These are phyloP conservation scores for Poecilobothrus nobilitatus DNA, from an alignment of 2,888 invertebrate species.

Conservation along the genomic window DNA sequence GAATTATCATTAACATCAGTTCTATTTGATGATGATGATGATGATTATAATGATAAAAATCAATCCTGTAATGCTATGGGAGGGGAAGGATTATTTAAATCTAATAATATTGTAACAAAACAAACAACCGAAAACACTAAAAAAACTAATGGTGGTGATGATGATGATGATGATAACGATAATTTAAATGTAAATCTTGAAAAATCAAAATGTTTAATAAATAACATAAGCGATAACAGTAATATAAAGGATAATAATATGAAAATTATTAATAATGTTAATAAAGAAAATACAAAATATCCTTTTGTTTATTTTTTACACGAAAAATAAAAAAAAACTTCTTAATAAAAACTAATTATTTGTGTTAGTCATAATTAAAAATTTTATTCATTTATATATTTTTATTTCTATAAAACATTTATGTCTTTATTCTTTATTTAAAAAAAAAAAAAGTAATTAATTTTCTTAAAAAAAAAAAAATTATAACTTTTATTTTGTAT, in stretches of 20 bases:
- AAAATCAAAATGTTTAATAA: conserved; percentile 1
- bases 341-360: not conserved
- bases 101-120: not conserved
- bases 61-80: not conserved
- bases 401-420: no score
- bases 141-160: not conserved
- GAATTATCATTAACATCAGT: not conserved
- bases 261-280: not conserved
- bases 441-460: not conserved
- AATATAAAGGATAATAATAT: not conserved
- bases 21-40: not conserved
- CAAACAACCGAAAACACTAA: not conserved
- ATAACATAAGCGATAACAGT: not conserved
- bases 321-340: conserved; percentile 11
- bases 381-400: no score
- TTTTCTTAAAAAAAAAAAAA: not conserved
- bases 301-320: conserved; percentile 18
- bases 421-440: not conserved
- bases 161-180: not conserved
- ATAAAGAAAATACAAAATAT: conserved; percentile 11
- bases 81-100: no score
- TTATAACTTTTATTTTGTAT: not conserved
- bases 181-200: not conserved
- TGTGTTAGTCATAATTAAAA: no score
- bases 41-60: not conserved